Evolutionary conservation across 2,888 invertebrate genomes (phyloP), one percentile per base, ranked within the genome.

Genomic region (Pammene aurita): DNA sequence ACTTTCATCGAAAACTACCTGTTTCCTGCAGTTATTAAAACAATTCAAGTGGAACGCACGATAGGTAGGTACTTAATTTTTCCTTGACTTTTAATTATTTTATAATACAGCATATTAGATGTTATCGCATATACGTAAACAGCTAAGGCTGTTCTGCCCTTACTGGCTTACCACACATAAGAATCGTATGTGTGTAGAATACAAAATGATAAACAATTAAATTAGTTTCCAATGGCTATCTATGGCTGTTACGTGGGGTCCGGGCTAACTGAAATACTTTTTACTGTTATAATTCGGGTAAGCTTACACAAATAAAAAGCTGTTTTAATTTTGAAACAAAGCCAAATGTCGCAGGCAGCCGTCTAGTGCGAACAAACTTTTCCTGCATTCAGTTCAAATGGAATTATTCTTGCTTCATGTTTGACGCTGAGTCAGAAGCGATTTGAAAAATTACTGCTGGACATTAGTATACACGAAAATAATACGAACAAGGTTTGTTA

Each of bases 281-380:
- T 26, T 26, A 5, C 2, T 5, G 48, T 48, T 46, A 46, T 7
- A 9, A 7, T 16, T 26, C 42, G 16, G 48, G 56, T 11, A 54
- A 57, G 54, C 71, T 72, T 66, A 67, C 72, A 72, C 74, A 66
- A 61, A 71, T 74, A 77, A 76, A 75, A 74, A 75, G 70, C 61
- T 35, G 61, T 68, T 52, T 68, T 75, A 73, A 74, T 73, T 75
- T 69, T 77, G 78, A 78, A 77, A 76, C 75, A 73, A 72, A 74
- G 75, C 76, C 76, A 77, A 79, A 77, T 72, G 66, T 72, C 70
- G 71, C 58, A 44, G 44, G 46, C 50, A 57, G 62, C 62, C 42
- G 52, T 61, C 48, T 48, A 48, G 35, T 48, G 65, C 57, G 56
- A 55, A 41, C 16, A 18, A 66, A 56, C 48, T 64, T 60, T 67